Evolutionary conservation across 2,888 invertebrate species (phyloP), one percentile per base, ranked within the genome.

Genomic region (Drosophila formosana): DNA sequence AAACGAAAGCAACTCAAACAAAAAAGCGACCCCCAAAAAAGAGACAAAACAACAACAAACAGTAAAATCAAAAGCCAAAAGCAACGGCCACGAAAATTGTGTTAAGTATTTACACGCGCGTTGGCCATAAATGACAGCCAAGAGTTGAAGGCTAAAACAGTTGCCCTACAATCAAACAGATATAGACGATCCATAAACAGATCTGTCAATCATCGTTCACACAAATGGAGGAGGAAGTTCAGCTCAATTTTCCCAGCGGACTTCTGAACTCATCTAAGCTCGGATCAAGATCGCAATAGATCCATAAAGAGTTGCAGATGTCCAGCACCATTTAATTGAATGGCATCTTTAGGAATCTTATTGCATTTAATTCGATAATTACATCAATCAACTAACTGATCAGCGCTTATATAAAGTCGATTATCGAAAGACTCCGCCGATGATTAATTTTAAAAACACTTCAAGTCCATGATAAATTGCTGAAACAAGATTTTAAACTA

Each of bases 91-190:
- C 62, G 55, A 68, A 85, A 85, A 86, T 75, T 75, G 83, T 85
- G 85, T 85, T 85, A 85, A 85, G 85, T 81, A 88, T 85, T 85
- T 88, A 85, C 85, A 85, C 85, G 85, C 80, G 85, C 88, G 79
- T 73, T 72, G 53, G 49, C 75, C 82, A 77, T 75, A 78, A 78
- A 82, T 68, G 72, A 66, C 62, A 73, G 78, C 60, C 45, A 55
- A 65, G 61, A 62, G 69, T 65, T 69, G 69, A 51, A 34, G 74
- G 57, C 61, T 50, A 32, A 43, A 57, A 49, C 47, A 47, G 45
- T 55, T 69, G 73, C 69, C 34, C 69, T 69, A 77, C 73, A 56
- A 63, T 62, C 32, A 13, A 41, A 39, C 67, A 68, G 63, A 26
- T 47, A 63, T 63, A 45, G 47, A 67, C 73, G 49, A 52, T 63